Evolutionary conservation across 2,888 invertebrate species (phyloP).

Genomic region (Labia minor): DNA sequence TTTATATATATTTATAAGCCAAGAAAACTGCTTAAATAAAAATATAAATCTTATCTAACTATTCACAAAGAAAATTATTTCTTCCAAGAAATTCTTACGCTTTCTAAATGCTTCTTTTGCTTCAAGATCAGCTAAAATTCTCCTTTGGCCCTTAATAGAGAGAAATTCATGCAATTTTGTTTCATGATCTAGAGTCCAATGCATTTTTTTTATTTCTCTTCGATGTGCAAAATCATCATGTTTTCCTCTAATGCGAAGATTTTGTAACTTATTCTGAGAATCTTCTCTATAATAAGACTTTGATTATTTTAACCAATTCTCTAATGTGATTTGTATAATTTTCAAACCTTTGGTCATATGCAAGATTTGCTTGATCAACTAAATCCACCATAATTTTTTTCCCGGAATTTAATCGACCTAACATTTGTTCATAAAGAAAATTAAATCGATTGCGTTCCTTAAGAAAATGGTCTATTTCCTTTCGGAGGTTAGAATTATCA

Average conservation of each 20-base stretch:
- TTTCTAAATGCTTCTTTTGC: conserved; percentile 61
- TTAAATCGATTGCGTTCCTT: conserved; percentile 77
- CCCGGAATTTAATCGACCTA: conserved; percentile 61
- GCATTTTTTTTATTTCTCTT: conserved; percentile 78
- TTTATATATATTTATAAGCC: too few species aligned
- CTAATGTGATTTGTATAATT: conserved; percentile 3
- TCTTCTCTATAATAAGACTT: conserved; percentile 36
- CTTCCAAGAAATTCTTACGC: too few species aligned
- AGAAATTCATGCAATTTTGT: conserved; percentile 74
- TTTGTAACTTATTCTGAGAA: conserved; percentile 57
- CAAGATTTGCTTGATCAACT: conserved; percentile 76
- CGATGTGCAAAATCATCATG: conserved; percentile 57
- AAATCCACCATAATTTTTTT: conserved; percentile 74
- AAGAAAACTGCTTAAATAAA: too few species aligned
- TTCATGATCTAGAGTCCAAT: conserved; percentile 75
- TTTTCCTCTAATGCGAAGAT: conserved; percentile 65
- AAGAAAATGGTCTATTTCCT: conserved; percentile 69
- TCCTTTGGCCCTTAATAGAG: conserved; percentile 69
- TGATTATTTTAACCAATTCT: background rate
- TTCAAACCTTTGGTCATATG: conserved; percentile 73
- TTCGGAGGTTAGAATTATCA: conserved; percentile 59
- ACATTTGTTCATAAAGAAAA: conserved; percentile 63
- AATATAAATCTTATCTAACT: too few species aligned
- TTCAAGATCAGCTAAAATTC: conserved; percentile 62
- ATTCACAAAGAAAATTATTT: background rate